Base-by-base conservation (phyloP, 2,888 invertebrate species). In the Trissonchulus sp. region DNA sequence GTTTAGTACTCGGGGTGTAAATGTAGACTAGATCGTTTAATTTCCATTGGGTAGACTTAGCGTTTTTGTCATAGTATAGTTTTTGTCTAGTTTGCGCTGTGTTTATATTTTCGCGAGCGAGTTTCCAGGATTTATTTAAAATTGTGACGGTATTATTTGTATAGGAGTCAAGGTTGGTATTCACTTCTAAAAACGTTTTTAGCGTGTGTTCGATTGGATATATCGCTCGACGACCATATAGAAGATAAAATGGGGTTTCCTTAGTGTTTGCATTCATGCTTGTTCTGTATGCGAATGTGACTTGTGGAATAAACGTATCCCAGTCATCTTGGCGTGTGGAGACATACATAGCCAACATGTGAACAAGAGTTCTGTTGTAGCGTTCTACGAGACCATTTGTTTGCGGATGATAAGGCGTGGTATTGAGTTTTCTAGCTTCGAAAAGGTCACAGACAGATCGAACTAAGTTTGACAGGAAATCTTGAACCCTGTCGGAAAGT, bases 401-500 rank as follows among this genome's bases (percentile, higher is more conserved):
- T 30, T 30, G 31, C 8, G 65, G 65, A 65, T 65, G 65, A 30
- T 65, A 65, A 15, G 65, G 31, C n/a, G 65, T 65, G 15, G 65
- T 65, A 18, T 18, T n/a, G n/a, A 60, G 65, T 65, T 65, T 15
- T 30, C n/a, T 65, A 15, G 34, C 8, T 31, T 34, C 65, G n/a
- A 65, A 30, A 8, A 3, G 28, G 34, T 8, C 31, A 65, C 8
- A 31, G 8, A 30, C 34, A 30, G 15, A 8, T n/a, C 34, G 65
- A 34, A 65, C 65, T 65, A 8, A 65, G 31, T 73, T 74, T 2
- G 77, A 77, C 8, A 63, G 36, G 48, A 80, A 80, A 68, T 74
- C 77, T 2, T 72, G 28, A 3, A 78, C 80, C 38, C 73, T 72
- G 48, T 81, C 79, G 15, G 77, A 76, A 15, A 79, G 69, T 28